Evolutionary conservation across 2,797 vertebrate species (phyloP).

Genomic region (Chelon auratus): DNA sequence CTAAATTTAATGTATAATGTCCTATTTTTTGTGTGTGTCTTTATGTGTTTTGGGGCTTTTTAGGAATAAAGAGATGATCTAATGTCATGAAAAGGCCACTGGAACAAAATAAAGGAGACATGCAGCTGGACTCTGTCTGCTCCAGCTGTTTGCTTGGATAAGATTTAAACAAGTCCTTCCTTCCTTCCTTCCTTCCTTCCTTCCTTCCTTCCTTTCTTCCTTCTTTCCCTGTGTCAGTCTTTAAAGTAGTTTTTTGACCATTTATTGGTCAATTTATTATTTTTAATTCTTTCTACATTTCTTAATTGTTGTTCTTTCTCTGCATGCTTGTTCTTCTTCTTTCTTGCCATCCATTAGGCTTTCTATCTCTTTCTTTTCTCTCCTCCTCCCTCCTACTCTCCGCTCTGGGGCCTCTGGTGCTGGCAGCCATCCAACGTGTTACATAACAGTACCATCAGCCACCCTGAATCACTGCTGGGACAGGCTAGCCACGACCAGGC

Average conservation of each 20-base stretch:
- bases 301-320: neutral
- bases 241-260: neutral
- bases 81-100: constrained; percentile 1
- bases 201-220: neutral
- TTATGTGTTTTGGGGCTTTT: neutral
- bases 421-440: constrained; percentile 72
- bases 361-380: constrained; percentile 43
- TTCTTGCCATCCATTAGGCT: constrained; percentile 46
- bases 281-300: neutral
- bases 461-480: constrained; percentile 68
- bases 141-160: constrained; percentile 53
- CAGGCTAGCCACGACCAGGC: constrained; percentile 25
- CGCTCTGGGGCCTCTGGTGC: constrained; percentile 65
- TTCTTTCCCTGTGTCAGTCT: neutral
- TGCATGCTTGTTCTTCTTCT: constrained; percentile 9
- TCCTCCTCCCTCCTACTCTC: constrained; percentile 59
- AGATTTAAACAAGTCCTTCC: constrained; percentile 29
- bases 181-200: neutral
- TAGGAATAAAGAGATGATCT: constrained; percentile 17
- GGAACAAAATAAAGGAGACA: constrained; percentile 5
- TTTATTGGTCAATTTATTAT: neutral
- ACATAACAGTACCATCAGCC: constrained; percentile 71
- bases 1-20: too few relatives aligned
- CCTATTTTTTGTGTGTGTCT: neutral
- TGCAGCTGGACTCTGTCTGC: constrained; percentile 51